Conservation (phyloP, 2,888 invertebrate species). For the Erpobdella octoculata region DNA sequence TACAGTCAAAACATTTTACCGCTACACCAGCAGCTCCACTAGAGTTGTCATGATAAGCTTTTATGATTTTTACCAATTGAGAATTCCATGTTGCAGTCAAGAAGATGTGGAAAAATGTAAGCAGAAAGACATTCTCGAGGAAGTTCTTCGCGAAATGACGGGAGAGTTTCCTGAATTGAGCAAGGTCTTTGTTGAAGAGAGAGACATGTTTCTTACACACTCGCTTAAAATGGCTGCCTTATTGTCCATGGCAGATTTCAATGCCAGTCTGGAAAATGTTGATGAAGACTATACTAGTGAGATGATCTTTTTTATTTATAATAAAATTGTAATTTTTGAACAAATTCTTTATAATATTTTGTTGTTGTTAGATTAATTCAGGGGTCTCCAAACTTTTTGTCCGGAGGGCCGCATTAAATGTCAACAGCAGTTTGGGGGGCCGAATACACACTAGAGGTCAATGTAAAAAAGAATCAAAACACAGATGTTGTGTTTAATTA, state of each 20-base stretch:
- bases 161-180: conserved; percentile 84
- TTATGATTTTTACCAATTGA: not conserved
- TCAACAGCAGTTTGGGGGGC: no score
- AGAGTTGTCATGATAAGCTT: no score
- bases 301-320: no score
- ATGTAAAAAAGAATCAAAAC: no score
- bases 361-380: conserved; percentile 35
- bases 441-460: no score
- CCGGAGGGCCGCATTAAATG: no score
- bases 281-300: not conserved
- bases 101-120: conserved; percentile 93
- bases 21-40: no score
- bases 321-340: not conserved
- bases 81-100: conserved; percentile 57
- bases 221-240: conserved; percentile 69
- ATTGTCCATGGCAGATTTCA: conserved; percentile 37
- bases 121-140: conserved; percentile 78
- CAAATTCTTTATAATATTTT: not conserved
- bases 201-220: conserved; percentile 82
- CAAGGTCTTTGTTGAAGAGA: conserved; percentile 82
- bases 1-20: no score
- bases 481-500: no score
- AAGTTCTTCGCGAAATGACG: conserved; percentile 82
- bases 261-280: not conserved
- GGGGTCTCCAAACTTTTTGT: no score